These are phyloP conservation scores for Esox niger DNA, from an alignment of 2,113 vertebrate species.

Conservation along the genomic window DNA sequence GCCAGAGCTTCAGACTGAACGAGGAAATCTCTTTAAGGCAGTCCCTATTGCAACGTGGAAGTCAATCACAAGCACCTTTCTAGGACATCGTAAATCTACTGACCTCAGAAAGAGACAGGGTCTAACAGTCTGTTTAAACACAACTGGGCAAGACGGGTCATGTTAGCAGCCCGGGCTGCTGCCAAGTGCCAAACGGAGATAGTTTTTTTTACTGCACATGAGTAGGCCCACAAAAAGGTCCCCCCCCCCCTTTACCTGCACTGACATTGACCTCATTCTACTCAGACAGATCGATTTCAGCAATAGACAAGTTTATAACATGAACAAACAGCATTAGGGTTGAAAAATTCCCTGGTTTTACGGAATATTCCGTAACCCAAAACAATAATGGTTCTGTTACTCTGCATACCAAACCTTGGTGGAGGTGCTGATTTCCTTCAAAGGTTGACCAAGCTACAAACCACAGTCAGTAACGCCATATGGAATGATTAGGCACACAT, in stretches of 20 bases:
- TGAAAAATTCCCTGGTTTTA: not conserved
- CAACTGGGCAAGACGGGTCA: constrained; percentile 30
- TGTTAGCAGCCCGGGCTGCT: constrained; percentile 14
- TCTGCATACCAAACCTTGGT: not conserved
- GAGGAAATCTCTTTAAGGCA: constrained; percentile 20
- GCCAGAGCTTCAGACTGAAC: constrained; percentile 15
- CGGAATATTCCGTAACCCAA: not conserved
- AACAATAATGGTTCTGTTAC: not conserved
- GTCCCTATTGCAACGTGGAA: constrained; percentile 33
- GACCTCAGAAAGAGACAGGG: constrained; percentile 13
- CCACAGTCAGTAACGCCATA: not conserved
- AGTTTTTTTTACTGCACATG: not conserved
- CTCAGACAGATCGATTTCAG: no score
- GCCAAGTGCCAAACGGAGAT: not conserved
- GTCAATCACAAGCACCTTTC: constrained; percentile 13
- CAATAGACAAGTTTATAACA: no score
- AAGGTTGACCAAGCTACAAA: not conserved
- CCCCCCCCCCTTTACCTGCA: no score
- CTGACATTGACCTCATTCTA: no score
- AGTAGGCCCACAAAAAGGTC: not conserved
- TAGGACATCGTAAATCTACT: constrained; percentile 32
- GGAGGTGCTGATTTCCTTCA: not conserved
- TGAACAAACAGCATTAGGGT: no score
- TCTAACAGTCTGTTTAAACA: constrained; percentile 14
- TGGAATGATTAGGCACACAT: not conserved